Evolutionary conservation across 2,888 invertebrate species (phyloP).

Genomic region (Achlya flavicornis): DNA sequence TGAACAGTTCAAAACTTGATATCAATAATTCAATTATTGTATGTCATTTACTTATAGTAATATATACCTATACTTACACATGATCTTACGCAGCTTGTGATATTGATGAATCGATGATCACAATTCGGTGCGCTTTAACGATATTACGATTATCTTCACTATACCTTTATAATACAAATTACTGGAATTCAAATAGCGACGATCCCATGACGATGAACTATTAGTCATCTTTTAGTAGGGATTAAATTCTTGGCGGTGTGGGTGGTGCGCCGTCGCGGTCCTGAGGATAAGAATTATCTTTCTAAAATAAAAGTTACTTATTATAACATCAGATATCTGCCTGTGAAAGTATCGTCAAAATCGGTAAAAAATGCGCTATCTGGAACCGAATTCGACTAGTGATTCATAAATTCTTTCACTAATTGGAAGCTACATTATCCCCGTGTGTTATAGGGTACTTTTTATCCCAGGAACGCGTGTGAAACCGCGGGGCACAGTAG

Average conservation of each 20-base stretch:
- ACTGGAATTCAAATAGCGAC: slow-evolving; percentile 56
- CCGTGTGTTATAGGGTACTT: too few relatives aligned
- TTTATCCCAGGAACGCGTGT: too few relatives aligned
- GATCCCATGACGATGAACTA: slow-evolving; percentile 36
- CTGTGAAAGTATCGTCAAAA: too few relatives aligned
- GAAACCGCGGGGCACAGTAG: too few relatives aligned
- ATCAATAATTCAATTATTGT: slow-evolving; percentile 11
- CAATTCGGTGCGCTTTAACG: slow-evolving; percentile 22
- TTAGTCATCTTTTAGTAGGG: slow-evolving; percentile 16
- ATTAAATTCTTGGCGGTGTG: slow-evolving; percentile 75
- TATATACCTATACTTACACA: slow-evolving; percentile 32
- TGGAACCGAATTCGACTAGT: too few relatives aligned
- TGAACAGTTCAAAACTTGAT: neutral
- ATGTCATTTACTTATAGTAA: slow-evolving; percentile 29
- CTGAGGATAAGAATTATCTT: slow-evolving; percentile 54
- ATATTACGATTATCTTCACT: slow-evolving; percentile 17
- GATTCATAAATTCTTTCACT: too few relatives aligned
- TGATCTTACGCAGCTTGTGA: slow-evolving; percentile 36
- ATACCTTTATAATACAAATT: slow-evolving; percentile 54
- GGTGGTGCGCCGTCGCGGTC: slow-evolving; percentile 78
- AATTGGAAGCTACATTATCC: too few relatives aligned
- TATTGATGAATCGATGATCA: slow-evolving; percentile 30
- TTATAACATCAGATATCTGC: too few relatives aligned
- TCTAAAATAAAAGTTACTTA: neutral
- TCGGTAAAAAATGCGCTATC: too few relatives aligned